A percentile compares a stretch with the other conserved stretches of the same genome.
These are phyloP conservation scores for Sebastes schlegelii DNA, from an alignment of 2,113 vertebrate species.

Conservation along the genomic window DNA sequence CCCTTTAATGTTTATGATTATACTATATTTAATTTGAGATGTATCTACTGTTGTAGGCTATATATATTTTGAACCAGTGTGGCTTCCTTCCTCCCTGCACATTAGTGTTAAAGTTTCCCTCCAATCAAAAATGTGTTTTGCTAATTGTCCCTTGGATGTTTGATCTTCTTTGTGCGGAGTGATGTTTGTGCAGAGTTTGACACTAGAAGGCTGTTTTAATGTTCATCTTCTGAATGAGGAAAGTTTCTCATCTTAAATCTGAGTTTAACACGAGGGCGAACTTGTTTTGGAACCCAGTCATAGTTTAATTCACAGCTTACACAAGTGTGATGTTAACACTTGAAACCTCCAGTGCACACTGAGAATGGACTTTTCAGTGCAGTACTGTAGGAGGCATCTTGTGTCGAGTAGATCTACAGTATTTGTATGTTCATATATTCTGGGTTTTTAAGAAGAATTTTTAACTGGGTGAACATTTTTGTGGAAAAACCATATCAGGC, in stretches of 20 bases:
- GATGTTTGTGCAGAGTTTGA: background rate
- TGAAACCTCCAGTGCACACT: background rate
- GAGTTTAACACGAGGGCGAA: background rate
- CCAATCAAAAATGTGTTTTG: background rate
- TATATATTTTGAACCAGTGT: background rate
- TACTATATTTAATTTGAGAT: background rate
- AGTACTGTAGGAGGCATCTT: background rate
- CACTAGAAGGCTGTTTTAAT: background rate
- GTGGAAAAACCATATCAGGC: background rate
- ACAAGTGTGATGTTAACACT: background rate
- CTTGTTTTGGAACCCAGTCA: background rate
- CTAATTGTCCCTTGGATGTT: background rate
- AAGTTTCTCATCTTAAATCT: background rate
- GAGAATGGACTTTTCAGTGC: background rate
- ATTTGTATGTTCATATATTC: background rate
- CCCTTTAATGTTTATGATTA: background rate
- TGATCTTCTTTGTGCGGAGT: background rate
- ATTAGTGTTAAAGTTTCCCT: constrained; percentile 8
- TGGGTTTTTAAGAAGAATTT: background rate
- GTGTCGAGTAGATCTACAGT: background rate
- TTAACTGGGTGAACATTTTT: background rate
- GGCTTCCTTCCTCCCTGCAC: background rate
- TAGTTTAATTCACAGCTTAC: background rate
- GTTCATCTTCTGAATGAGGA: background rate
- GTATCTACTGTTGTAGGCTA: background rate